These are phyloP conservation scores for Frankliniella intonsa DNA, from an alignment of 2,888 invertebrate genomes.

Conservation along the genomic window DNA sequence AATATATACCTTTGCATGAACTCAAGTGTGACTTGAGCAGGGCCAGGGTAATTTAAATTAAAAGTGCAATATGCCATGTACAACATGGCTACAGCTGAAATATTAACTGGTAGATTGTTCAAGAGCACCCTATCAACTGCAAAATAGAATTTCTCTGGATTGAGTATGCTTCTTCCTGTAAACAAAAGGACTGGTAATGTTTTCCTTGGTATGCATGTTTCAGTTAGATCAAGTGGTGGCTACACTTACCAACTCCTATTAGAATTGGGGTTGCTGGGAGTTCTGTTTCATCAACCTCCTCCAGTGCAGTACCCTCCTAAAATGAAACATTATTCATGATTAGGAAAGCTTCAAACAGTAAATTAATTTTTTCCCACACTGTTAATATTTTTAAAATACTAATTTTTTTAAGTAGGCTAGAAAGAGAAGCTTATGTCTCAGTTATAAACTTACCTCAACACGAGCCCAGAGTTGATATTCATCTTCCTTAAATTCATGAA, in stretches of 20 bases:
- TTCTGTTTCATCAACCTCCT: background rate
- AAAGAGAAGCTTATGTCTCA: no score
- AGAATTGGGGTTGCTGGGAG: background rate
- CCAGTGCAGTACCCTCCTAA: background rate
- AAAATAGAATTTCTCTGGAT: background rate
- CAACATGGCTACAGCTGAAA: background rate
- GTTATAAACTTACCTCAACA: background rate
- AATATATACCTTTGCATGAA: background rate
- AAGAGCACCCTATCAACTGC: background rate
- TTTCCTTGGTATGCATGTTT: background rate
- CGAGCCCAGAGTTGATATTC: background rate
- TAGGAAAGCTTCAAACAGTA: background rate
- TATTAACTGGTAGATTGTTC: background rate
- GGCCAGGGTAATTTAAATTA: background rate
- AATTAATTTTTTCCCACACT: background rate
- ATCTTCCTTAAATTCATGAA: background rate
- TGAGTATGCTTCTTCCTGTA: background rate
- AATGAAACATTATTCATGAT: background rate
- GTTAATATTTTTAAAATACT: background rate
- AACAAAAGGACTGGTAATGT: background rate
- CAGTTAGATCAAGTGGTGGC: background rate
- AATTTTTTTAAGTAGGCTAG: no score
- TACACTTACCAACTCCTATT: background rate
- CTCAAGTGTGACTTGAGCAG: background rate
- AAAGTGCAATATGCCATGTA: background rate